Conservation (phyloP, 2,888 invertebrate species). For the Bellardia pandia region DNA sequence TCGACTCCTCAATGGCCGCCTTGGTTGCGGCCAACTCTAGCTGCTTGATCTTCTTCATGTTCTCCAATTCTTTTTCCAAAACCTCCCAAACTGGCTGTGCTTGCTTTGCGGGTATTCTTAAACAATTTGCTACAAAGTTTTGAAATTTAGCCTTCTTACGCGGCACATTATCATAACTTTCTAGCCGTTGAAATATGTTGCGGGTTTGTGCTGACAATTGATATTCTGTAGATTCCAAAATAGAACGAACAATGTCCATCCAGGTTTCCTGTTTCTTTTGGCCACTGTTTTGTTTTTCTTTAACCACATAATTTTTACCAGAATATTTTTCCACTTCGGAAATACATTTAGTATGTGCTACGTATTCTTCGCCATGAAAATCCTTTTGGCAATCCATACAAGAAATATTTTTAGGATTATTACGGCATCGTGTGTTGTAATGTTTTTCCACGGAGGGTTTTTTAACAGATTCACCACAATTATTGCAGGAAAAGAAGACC, state of each 20-base stretch:
- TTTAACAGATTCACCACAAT: conserved; percentile 95
- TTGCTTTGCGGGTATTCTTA: conserved; percentile 86
- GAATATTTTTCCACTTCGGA: conserved; percentile 95
- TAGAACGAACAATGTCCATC: conserved; percentile 84
- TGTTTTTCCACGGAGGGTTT: conserved; percentile 97
- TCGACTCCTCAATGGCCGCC: conserved; percentile 66
- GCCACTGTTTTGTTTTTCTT: conserved; percentile 90
- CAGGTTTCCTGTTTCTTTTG: conserved; percentile 94
- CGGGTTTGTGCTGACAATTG: conserved; percentile 85
- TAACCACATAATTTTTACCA: conserved; percentile 90
- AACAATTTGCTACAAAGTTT: conserved; percentile 89
- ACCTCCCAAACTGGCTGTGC: conserved; percentile 88
- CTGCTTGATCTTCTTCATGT: conserved; percentile 80
- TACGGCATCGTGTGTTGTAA: conserved; percentile 89
- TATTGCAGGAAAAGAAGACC: conserved; percentile 97
- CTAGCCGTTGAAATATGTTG: conserved; percentile 88
- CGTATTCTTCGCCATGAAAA: conserved; percentile 91
- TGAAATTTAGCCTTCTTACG: conserved; percentile 93
- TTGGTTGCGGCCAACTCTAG: conserved; percentile 73
- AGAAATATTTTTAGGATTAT: conserved; percentile 88
- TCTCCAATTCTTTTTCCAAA: conserved; percentile 85
- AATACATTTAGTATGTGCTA: conserved; percentile 92
- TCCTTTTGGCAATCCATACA: conserved; percentile 98
- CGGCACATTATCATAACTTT: conserved; percentile 92
- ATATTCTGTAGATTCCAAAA: conserved; percentile 80